These are phyloP conservation scores for Hemibagrus guttatus DNA, from an alignment of 2,797 vertebrate species.

Conservation along the genomic window DNA sequence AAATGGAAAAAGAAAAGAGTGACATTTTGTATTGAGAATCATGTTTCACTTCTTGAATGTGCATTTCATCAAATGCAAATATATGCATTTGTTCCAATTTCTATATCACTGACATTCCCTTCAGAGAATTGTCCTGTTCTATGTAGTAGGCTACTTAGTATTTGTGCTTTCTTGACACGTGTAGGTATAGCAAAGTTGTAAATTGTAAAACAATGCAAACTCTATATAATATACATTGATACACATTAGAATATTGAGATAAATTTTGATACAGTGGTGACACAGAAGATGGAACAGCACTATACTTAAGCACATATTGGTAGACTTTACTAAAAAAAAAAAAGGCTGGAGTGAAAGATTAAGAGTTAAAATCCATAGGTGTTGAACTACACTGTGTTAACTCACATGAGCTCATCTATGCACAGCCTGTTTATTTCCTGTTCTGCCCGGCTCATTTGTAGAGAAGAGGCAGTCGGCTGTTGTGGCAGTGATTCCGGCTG, in stretches of 20 bases:
- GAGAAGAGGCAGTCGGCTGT: constrained; percentile 90
- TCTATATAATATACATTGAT: constrained; percentile 3
- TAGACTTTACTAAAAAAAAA: not conserved
- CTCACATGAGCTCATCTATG: not conserved
- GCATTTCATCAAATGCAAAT: no score
- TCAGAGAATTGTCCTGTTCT: no score
- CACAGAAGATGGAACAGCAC: constrained; percentile 19
- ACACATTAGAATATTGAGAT: constrained; percentile 13
- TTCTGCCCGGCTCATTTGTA: constrained; percentile 79
- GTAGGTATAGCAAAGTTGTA: constrained; percentile 7
- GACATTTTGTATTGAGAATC: constrained; percentile 16
- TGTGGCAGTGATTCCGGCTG: constrained; percentile 90
- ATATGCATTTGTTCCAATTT: not conserved
- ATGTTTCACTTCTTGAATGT: constrained; percentile 32
- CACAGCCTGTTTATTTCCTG: not conserved
- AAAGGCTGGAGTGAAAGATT: not conserved
- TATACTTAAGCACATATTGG: constrained; percentile 10
- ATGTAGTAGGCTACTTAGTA: not conserved
- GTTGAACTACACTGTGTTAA: constrained; percentile 18
- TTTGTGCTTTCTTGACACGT: constrained; percentile 16
- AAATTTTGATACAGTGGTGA: constrained; percentile 27
- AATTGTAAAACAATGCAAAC: not conserved
- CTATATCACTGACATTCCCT: not conserved
- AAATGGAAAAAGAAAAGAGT: constrained; percentile 1
- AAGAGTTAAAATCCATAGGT: not conserved